Evolutionary conservation across 2,113 vertebrate genomes (phyloP).

Genomic region (Chaetorhynchus papuensis): DNA sequence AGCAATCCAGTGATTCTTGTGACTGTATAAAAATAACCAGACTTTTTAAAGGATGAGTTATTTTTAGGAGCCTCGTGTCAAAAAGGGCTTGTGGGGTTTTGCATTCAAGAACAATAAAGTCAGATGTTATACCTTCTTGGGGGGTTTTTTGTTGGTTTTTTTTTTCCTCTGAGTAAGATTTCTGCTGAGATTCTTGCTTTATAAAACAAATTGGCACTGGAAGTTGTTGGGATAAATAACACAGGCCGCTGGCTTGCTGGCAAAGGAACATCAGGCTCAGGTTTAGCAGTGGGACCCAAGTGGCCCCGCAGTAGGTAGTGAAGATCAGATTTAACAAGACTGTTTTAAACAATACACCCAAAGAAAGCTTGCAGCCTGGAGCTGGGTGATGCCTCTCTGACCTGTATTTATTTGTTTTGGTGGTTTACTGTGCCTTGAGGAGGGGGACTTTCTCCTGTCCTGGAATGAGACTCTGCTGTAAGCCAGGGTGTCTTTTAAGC

Average conservation of each 20-base stretch:
- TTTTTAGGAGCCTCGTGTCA: slow-evolving; percentile 4
- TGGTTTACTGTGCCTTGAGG: neutral
- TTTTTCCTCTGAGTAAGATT: neutral
- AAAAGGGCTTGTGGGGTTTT: neutral
- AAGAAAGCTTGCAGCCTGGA: neutral
- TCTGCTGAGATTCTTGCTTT: neutral
- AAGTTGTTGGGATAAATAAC: neutral
- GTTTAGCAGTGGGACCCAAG: neutral
- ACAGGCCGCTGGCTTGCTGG: neutral
- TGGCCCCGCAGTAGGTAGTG: neutral
- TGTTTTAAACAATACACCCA: neutral
- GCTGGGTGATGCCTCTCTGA: neutral
- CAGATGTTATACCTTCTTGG: neutral
- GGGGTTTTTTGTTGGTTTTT: neutral
- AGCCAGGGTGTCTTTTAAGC: neutral
- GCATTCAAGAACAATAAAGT: neutral
- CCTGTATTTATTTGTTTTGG: neutral
- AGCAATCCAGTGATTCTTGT: slow-evolving; percentile 49
- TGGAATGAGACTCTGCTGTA: neutral
- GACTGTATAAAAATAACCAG: slow-evolving; percentile 40
- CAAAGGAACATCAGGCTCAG: neutral
- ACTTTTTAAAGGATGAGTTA: neutral
- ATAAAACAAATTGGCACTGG: neutral
- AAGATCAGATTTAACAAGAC: neutral
- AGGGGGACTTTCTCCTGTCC: neutral